Percentiles rank a stretch among this genome's conserved stretches.
These are phyloP conservation scores for Macrobrachium nipponense DNA, from an alignment of 1,140 invertebrate genomes.

Conservation along the genomic window DNA sequence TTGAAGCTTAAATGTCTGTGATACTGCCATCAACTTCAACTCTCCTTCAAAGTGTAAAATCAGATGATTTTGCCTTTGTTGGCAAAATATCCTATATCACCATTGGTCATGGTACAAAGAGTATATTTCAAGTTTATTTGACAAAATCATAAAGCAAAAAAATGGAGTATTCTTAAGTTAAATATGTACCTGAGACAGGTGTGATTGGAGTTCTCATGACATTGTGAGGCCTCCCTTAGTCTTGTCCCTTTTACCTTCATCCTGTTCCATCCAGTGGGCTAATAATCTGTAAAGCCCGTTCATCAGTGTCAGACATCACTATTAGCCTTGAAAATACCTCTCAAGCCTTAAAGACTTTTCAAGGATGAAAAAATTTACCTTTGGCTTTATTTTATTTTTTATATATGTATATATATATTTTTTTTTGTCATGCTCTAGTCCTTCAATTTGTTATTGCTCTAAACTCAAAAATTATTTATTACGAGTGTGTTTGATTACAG, in stretches of 20 bases:
- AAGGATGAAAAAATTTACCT: too few relatives aligned
- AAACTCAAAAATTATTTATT: neutral
- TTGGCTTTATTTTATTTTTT: too few relatives aligned
- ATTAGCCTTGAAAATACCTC: constrained; percentile 49
- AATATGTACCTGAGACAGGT: constrained; percentile 58
- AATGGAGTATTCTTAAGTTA: constrained; percentile 50
- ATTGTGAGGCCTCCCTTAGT: constrained; percentile 55
- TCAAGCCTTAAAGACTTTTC: neutral
- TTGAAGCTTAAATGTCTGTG: constrained; percentile 61
- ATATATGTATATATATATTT: too few relatives aligned
- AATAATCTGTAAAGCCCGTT: neutral
- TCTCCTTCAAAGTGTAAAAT: constrained; percentile 57
- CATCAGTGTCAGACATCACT: constrained; percentile 11
- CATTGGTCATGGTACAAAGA: constrained; percentile 61
- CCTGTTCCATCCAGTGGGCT: constrained; percentile 54
- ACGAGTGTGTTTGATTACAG: too few relatives aligned
- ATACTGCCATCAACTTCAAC: constrained; percentile 63
- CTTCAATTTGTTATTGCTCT: neutral
- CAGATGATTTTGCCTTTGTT: constrained; percentile 49
- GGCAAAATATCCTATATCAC: constrained; percentile 57
- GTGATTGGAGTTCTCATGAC: constrained; percentile 59
- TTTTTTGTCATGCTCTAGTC: neutral
- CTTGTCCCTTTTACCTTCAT: constrained; percentile 46
- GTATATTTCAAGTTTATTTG: constrained; percentile 58
- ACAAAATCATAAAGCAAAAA: constrained; percentile 50